Evolutionary conservation across 2,797 vertebrate species (phyloP).

Genomic region (Thalassophryne amazonica): DNA sequence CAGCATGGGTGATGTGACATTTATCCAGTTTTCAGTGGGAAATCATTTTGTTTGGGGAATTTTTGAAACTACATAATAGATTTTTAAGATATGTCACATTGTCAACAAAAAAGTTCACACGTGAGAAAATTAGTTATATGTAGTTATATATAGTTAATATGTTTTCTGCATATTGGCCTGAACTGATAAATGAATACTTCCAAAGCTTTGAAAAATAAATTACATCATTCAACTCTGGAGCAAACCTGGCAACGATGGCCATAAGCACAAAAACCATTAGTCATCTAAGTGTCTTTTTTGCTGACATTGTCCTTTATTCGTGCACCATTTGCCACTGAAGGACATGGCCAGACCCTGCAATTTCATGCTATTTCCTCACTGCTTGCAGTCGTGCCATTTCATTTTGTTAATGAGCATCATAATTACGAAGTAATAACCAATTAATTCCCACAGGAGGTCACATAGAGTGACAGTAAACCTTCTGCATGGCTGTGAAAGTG

Average conservation of each 20-base stretch:
- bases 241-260: neutral
- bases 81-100: neutral
- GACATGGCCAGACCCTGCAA: slow-evolving; percentile 6
- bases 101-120: neutral
- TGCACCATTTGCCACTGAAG: slow-evolving; percentile 13
- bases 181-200: slow-evolving; percentile 9
- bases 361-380: slow-evolving; percentile 30
- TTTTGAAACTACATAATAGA: neutral
- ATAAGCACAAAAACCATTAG: neutral
- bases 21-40: neutral
- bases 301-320: slow-evolving; percentile 16
- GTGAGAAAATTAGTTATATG: no score
- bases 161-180: no score
- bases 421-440: slow-evolving; percentile 69
- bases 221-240: slow-evolving; percentile 2
- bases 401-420: slow-evolving; percentile 65
- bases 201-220: neutral
- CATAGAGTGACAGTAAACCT: slow-evolving; percentile 32
- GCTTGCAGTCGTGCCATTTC: slow-evolving; percentile 40
- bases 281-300: slow-evolving; percentile 13
- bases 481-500: slow-evolving; percentile 1
- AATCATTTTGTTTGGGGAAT: neutral
- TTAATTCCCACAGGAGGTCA: slow-evolving; percentile 45
- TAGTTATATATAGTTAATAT: no score
- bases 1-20: neutral